Conservation (phyloP, 2,113 vertebrate genomes). For the Brienomyrus longianalis region DNA sequence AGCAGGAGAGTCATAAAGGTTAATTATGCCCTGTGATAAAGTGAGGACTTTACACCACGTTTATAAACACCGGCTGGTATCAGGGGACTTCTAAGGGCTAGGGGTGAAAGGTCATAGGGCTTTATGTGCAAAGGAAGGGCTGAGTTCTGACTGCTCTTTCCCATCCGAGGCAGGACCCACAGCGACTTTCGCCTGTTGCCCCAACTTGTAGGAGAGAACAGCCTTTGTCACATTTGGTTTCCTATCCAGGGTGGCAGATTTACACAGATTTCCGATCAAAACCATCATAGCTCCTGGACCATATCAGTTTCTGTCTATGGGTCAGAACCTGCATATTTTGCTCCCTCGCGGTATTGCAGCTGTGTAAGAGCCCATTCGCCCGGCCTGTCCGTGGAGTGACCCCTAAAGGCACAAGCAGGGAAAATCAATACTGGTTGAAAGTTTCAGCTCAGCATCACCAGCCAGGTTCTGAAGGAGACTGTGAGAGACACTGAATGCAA, state of each 20-base stretch:
- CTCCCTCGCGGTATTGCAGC: neutral
- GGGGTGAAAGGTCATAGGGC: neutral
- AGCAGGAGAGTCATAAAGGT: constrained; percentile 2
- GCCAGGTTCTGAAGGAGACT: neutral
- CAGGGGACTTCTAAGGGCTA: neutral
- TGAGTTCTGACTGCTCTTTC: neutral
- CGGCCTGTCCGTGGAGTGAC: neutral
- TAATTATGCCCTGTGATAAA: neutral
- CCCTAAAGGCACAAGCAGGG: neutral
- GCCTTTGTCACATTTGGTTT: neutral
- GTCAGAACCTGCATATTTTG: neutral
- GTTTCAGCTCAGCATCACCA: neutral
- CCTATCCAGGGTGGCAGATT: neutral
- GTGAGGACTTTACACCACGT: neutral
- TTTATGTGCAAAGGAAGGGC: neutral
- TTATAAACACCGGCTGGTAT: neutral
- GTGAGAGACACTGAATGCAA: neutral
- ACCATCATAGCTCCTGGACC: neutral
- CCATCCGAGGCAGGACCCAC: neutral
- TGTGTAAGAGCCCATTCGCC: neutral
- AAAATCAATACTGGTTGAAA: neutral
- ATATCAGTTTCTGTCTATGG: neutral
- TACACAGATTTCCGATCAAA: neutral
- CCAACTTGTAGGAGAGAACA: neutral
- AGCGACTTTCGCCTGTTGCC: neutral